Conservation (phyloP, 2,797 vertebrate species). For the Megaceryle alcyon region DNA sequence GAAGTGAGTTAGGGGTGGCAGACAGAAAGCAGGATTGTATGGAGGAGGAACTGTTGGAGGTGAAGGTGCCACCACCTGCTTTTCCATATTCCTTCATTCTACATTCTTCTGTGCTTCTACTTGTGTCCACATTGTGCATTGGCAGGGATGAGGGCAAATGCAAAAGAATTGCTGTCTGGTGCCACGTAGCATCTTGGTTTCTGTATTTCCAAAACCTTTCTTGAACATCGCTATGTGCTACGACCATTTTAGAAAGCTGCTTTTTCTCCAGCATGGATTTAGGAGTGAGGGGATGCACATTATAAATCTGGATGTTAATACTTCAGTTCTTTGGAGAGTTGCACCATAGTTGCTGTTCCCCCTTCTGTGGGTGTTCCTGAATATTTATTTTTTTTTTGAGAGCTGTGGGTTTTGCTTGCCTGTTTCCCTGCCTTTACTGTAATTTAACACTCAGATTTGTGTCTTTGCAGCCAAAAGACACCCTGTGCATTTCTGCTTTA, state of each 20-base stretch:
- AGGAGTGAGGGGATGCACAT: background rate
- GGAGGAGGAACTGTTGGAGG: background rate
- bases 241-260: background rate
- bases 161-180: background rate
- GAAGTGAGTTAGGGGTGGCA: background rate
- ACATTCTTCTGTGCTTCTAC: background rate
- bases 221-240: background rate
- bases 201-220: background rate
- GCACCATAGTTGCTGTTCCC: background rate
- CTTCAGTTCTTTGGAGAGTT: background rate
- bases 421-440: background rate
- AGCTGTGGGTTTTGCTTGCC: background rate
- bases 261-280: background rate
- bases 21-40: background rate
- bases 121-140: accelerated
- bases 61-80: background rate
- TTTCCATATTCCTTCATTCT: background rate
- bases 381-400: background rate
- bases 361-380: background rate
- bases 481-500: conserved; percentile 24
- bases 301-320: conserved; percentile 50
- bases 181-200: background rate
- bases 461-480: conserved; percentile 25
- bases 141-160: background rate
- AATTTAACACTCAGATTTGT: conserved; percentile 14